Conservation (phyloP, 1,140 invertebrate genomes). For the Palaemon carinicauda region DNA sequence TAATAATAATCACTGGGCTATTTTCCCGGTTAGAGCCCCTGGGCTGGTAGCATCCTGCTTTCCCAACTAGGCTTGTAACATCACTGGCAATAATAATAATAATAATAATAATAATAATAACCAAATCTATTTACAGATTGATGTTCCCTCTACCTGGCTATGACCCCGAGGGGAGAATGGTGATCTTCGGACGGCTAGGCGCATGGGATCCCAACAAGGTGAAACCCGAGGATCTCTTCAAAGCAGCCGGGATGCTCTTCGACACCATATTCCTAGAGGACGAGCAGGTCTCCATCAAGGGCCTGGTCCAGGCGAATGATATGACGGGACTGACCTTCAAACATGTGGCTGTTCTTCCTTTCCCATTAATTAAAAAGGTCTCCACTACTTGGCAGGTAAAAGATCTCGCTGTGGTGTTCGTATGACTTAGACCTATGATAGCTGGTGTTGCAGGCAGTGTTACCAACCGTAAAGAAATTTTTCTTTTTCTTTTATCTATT, state of each 20-base stretch:
- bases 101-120: no score
- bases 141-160: slow-evolving; percentile 79
- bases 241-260: slow-evolving; percentile 51
- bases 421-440: no score
- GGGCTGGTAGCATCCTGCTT: no score
- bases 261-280: slow-evolving; percentile 57
- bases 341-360: slow-evolving; percentile 44
- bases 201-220: slow-evolving; percentile 47
- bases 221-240: slow-evolving; percentile 52
- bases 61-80: no score
- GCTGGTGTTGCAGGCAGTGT: no score
- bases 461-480: no score
- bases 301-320: slow-evolving; percentile 57
- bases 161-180: slow-evolving; percentile 78
- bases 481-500: no score
- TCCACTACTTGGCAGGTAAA: slow-evolving; percentile 53
- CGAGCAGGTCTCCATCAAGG: slow-evolving; percentile 53
- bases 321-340: slow-evolving; percentile 47
- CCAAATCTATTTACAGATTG: slow-evolving; percentile 69
- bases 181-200: slow-evolving; percentile 68
- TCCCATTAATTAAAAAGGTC: slow-evolving; percentile 51
- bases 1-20: no score
- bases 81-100: no score
- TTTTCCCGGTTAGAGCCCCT: no score
- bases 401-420: no score